Conservation (phyloP, 2,113 vertebrate species). For the Barbus barbus region DNA sequence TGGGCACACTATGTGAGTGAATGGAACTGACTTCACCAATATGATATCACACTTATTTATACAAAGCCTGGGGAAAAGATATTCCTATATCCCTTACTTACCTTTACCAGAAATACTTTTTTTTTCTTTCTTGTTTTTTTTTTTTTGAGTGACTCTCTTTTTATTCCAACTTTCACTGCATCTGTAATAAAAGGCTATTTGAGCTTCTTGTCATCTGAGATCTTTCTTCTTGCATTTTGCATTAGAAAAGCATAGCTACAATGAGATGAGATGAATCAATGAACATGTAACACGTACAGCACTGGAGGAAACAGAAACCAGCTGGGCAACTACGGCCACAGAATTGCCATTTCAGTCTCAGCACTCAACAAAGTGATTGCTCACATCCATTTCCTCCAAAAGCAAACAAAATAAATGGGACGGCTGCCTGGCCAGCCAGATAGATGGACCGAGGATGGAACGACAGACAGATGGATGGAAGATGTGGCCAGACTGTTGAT, state of each 20-base stretch:
- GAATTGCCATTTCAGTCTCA: slow-evolving; percentile 26
- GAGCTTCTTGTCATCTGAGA: background rate
- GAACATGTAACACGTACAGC: background rate
- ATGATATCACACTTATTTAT: slow-evolving; percentile 8
- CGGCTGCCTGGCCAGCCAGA: background rate
- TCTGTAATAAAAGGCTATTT: too few species aligned
- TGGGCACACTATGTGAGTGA: slow-evolving; percentile 5
- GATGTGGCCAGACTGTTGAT: slow-evolving; percentile 62
- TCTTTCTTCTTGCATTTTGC: background rate
- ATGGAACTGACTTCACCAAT: slow-evolving; percentile 15
- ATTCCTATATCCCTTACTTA: background rate
- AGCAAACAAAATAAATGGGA: slow-evolving; percentile 44
- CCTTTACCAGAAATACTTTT: background rate
- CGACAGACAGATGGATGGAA: slow-evolving; percentile 46
- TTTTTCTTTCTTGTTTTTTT: too few species aligned
- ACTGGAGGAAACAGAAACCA: slow-evolving; percentile 6
- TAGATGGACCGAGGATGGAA: slow-evolving; percentile 49
- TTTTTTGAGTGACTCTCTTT: background rate
- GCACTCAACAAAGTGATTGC: slow-evolving; percentile 39
- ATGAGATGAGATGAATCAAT: slow-evolving; percentile 1
- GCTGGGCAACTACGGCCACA: slow-evolving; percentile 3
- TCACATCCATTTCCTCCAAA: slow-evolving; percentile 63
- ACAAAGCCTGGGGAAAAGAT: background rate
- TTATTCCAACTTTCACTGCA: background rate
- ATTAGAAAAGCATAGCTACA: slow-evolving; percentile 18